Evolutionary conservation across 1,140 invertebrate species (phyloP), one percentile per base, ranked within the genome.

Genomic region (Bathynomus jamesi): DNA sequence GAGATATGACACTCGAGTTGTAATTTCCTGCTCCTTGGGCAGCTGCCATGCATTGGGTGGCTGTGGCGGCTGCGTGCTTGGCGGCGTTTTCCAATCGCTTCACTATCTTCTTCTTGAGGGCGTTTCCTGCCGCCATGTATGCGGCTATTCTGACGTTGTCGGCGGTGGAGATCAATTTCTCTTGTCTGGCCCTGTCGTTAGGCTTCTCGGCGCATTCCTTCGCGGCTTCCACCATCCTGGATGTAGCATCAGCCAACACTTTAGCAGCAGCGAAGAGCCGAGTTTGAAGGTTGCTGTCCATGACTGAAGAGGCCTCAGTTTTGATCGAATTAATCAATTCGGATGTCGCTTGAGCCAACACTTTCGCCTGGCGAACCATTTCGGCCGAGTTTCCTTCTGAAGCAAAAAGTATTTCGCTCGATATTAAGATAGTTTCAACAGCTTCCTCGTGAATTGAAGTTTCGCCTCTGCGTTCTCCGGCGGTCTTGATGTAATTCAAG

Each of bases 181-280:
- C 89, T 81, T 98, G 96, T 21, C 64, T 65, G 5, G 31, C 61
- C 40, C 5, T 86, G 77, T 97, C 94, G 80, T 90, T 87, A 0
- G 94, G 95, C 81, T 89, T 89, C 29, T 87, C 89, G 13, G 94
- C 92, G 83, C 94, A 96, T 5, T 91, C 87, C 73, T 98, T 88
- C 0, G 97, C 96, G 1, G 96, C 96, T 82, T 99, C 96, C 2
- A 98, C 95, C 89, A 98, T 92, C 74, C 90, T 87, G 0, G 94
- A 91, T 0, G 97, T 99, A 7, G 96, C 96, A 83, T 99, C 95
- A 1, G 96, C 96, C 13, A 99, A 83, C 62, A 91, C 85, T 82
- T 96, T 97, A 4, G 95, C 94, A 0, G 95, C 95, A 0, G 94
- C 94, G 60, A 98, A 82, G 5, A 99, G 81, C 73, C 94, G 87